Percentiles rank a stretch among this genome's conserved stretches.
Evolutionary conservation across 2,888 invertebrate species (phyloP).

Genomic region (Dynastes grantii): DNA sequence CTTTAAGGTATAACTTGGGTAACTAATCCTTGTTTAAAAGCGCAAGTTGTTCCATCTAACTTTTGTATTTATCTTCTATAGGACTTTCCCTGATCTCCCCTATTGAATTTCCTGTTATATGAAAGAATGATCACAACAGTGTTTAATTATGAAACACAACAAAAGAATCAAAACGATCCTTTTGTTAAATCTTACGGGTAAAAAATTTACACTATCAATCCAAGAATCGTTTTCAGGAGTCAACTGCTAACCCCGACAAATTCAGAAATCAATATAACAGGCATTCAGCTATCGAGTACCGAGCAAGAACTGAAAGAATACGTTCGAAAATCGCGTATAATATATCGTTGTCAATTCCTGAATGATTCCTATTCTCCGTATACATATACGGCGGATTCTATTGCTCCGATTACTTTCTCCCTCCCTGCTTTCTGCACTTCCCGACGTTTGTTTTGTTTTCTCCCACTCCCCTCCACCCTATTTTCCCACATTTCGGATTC

Average conservation of each 20-base stretch:
- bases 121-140: too few species aligned
- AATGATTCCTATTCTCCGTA: neutral
- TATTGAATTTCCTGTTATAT: too few species aligned
- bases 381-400: slow-evolving; percentile 4
- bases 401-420: slow-evolving; percentile 25
- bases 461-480: neutral
- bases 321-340: neutral
- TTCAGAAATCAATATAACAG: slow-evolving; percentile 3
- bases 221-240: too few species aligned
- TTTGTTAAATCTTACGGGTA: too few species aligned
- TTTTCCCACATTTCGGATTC: neutral
- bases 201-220: too few species aligned
- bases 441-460: neutral
- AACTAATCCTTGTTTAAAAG: too few species aligned
- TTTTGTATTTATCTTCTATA: too few species aligned
- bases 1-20: too few species aligned
- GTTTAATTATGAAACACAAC: too few species aligned
- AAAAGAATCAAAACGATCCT: too few species aligned
- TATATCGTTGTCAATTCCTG: slow-evolving; percentile 10
- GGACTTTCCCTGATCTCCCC: too few species aligned
- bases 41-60: too few species aligned
- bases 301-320: neutral
- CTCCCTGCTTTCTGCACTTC: neutral
- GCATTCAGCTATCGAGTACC: neutral
- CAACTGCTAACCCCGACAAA: neutral